Evolutionary conservation across 2,113 vertebrate genomes (phyloP).

Genomic region (Anolis sagrei): DNA sequence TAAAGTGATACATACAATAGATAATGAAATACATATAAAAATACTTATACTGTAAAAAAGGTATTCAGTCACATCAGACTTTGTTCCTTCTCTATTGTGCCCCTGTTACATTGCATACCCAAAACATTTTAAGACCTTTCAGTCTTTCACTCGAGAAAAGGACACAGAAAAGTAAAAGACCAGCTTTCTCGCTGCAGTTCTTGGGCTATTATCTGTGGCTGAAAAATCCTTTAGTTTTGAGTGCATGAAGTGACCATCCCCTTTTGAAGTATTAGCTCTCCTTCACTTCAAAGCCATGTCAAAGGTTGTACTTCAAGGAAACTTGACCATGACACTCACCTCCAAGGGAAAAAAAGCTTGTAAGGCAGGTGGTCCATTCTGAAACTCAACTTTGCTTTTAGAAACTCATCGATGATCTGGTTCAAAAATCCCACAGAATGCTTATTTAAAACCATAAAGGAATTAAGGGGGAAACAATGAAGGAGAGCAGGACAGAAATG

Average conservation of each 20-base stretch:
- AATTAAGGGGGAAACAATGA: background rate
- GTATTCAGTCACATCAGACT: background rate
- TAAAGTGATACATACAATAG: background rate
- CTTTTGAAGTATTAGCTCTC: constrained; percentile 18
- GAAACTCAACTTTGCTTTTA: background rate
- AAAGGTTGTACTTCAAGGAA: constrained; percentile 36
- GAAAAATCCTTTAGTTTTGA: constrained; percentile 35
- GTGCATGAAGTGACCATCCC: constrained; percentile 13
- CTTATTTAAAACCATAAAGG: constrained; percentile 17
- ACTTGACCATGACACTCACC: background rate
- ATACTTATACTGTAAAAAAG: background rate
- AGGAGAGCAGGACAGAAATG: background rate
- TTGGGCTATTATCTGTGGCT: background rate
- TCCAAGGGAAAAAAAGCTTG: background rate
- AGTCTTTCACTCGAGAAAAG: constrained; percentile 15
- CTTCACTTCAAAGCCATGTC: constrained; percentile 28
- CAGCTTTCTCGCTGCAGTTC: background rate
- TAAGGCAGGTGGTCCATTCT: background rate
- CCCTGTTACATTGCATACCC: background rate
- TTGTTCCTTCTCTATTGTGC: background rate
- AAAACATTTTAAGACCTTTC: background rate
- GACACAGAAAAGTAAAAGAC: background rate
- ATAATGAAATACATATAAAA: background rate
- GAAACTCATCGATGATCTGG: background rate
- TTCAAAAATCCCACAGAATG: background rate